A percentile compares a stretch with the other conserved stretches of the same genome.
phyloP scores from a whole-genome alignment of 2,888 invertebrate species.

The Troilus luridus region DNA sequence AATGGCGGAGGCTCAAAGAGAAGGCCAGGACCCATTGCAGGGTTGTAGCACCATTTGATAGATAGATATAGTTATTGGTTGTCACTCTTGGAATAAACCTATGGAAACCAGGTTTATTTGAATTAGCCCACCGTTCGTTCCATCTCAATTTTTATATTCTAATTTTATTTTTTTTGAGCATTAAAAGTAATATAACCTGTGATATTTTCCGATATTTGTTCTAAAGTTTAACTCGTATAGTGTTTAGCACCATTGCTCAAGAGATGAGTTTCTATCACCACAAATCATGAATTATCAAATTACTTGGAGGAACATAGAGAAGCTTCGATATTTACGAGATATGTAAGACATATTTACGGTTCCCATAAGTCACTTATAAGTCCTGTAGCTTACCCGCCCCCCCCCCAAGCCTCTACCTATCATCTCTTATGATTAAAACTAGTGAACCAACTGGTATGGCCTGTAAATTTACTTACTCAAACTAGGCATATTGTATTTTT shows the following conservation, averaged over 20 bases:
- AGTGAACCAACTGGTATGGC: not conserved
- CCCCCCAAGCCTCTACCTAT: not conserved
- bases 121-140: too few relatives aligned
- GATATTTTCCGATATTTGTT: not conserved
- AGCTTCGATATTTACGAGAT: conserved; percentile 4
- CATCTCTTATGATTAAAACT: not conserved
- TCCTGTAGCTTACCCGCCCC: not conserved
- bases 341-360: not conserved
- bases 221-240: not conserved
- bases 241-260: not conserved
- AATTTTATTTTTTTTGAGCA: too few relatives aligned
- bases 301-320: not conserved
- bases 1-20: too few relatives aligned
- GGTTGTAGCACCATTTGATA: too few relatives aligned
- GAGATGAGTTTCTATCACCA: not conserved
- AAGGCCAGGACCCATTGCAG: too few relatives aligned
- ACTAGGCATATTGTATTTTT: too few relatives aligned
- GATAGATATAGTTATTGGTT: too few relatives aligned
- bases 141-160: too few relatives aligned
- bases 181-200: too few relatives aligned
- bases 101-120: too few relatives aligned
- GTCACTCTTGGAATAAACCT: too few relatives aligned
- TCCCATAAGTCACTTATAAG: not conserved
- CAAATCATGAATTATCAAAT: conserved; percentile 24
- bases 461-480: not conserved